These are phyloP conservation scores for Chrysolina haemoptera DNA, from an alignment of 2,888 invertebrate species.

Conservation along the genomic window DNA sequence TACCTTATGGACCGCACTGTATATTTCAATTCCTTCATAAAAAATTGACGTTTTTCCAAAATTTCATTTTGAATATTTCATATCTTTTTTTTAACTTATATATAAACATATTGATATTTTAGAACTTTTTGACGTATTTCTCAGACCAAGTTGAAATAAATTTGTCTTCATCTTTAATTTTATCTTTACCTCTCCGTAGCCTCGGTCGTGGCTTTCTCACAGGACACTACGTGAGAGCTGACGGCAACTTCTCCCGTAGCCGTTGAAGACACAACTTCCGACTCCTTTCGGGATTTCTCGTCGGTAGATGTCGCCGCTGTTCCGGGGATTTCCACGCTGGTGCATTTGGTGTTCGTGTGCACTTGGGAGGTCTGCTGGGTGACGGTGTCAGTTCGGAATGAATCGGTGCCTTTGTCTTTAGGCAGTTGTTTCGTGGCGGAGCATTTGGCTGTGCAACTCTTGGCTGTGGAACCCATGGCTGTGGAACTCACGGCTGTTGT, in stretches of 20 bases:
- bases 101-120: too few relatives aligned
- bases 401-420: background rate
- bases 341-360: background rate
- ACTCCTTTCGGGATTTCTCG: background rate
- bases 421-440: conserved; percentile 7
- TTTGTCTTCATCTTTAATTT: too few relatives aligned
- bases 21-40: too few relatives aligned
- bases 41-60: too few relatives aligned
- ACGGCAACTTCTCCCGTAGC: background rate
- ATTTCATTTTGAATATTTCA: too few relatives aligned
- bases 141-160: too few relatives aligned
- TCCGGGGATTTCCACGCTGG: background rate
- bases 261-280: background rate
- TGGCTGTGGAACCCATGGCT: too few relatives aligned
- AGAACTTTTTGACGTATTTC: too few relatives aligned
- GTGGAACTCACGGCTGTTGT: conserved; percentile 4
- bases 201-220: background rate
- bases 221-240: background rate
- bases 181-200: background rate
- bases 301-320: background rate
- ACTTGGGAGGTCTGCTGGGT: background rate
- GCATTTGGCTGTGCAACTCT: too few relatives aligned
- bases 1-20: too few relatives aligned
- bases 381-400: background rate
- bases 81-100: too few relatives aligned